Evolutionary conservation across 2,888 invertebrate species (phyloP), one percentile per base, ranked within the genome.

Genomic region (Macrostomum cliftonense): DNA sequence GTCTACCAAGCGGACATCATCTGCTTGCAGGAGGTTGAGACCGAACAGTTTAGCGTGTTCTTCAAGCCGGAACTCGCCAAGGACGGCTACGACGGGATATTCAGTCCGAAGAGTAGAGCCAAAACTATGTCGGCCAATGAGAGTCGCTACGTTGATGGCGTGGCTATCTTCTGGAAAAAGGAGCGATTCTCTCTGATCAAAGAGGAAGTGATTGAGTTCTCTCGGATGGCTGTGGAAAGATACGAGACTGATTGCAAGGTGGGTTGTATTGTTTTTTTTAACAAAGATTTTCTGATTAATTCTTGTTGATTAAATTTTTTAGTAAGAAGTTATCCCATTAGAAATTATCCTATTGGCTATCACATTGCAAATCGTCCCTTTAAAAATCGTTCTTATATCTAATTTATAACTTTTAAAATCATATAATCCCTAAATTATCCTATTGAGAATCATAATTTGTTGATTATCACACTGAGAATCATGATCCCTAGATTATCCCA

Each of bases 71-170:
- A 95, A 71, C 74, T 97, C 53, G 85, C 87, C 68, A 77, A 79
- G 58, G 83, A 86, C 62, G 87, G 89, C 13, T 77, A 75, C 54
- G 66, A 84, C 60, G 95, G 95, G 21, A 91, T 97, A 58, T 95
- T 93, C 73, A 87, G 89, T 37, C 91, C 95, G 1, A 97, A 97
- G 72, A 91, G 93, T 1, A 78, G 97, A 51, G 95, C 95, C 44
- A 89, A 93, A 71, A 95, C 93, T 51, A 97, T 97, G 95, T 79
- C 81, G 1, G 93, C 93, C 65, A 81, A 83, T 59, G 95, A 97
- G 67, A 76, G 88, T 63, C 93, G 91, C 73, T 88, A 84, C 73
- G 97, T 97, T 49, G 97, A 97, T 69, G 97, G 97, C 56, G 97
- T 95, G 76, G 95, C 95, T 57, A 95, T 97, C 65, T 95, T 97